phyloP scores from a whole-genome alignment of 1,140 invertebrate species.

The Nixonia krombeini region DNA sequence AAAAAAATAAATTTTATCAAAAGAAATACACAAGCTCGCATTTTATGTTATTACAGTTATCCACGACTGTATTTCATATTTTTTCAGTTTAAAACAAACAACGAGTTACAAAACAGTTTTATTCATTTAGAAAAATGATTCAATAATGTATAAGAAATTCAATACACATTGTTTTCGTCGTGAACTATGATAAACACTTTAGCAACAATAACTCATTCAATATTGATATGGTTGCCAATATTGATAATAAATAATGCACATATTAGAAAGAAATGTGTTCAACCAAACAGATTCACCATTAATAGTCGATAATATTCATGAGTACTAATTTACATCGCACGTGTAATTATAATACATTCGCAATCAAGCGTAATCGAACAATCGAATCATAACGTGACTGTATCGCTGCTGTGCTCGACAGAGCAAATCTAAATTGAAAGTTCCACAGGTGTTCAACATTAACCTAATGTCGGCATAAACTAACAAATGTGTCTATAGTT shows the following conservation, averaged over 20 bases:
- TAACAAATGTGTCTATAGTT: background rate
- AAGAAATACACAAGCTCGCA: background rate
- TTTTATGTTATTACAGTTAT: background rate
- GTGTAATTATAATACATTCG: conserved; percentile 1
- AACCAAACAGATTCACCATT: background rate
- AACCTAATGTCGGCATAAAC: background rate
- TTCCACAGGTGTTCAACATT: background rate
- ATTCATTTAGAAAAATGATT: too few relatives aligned
- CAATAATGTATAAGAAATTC: too few relatives aligned
- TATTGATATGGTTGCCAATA: background rate
- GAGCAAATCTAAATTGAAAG: background rate
- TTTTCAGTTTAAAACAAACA: too few relatives aligned
- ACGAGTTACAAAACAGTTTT: too few relatives aligned
- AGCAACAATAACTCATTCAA: background rate
- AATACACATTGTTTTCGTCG: too few relatives aligned
- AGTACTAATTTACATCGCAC: background rate
- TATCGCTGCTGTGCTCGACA: background rate
- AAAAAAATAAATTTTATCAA: background rate
- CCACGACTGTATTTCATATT: too few relatives aligned
- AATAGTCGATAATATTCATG: conserved; percentile 3
- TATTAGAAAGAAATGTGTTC: background rate
- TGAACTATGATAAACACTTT: background rate
- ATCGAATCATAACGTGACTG: background rate
- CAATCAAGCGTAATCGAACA: background rate
- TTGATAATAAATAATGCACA: background rate